Base-by-base conservation (phyloP, 1,140 invertebrate genomes). In the Schlechtendalia chinensis region DNA sequence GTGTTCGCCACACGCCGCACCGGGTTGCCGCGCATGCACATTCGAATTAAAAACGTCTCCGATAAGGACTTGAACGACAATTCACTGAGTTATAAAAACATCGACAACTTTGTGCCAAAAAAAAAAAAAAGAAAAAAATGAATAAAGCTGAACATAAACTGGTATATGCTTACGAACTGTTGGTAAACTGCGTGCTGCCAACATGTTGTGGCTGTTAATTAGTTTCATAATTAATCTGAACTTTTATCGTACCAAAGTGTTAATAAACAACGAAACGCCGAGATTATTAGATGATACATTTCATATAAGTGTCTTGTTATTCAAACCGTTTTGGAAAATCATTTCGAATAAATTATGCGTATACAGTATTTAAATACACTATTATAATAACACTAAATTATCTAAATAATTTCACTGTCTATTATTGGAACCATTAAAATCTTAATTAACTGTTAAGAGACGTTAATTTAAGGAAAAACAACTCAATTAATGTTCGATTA, bases 341-440 rank as follows among this genome's bases (percentile, higher is more conserved):
- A 19, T 63, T 63, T 63, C 32, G 4, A 67, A 67, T 67, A 39
- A 67, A 39, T 67, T 39, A 67, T 67, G 39, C 19, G 12, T 19
- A 39, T 19, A 4, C 14, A 39, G 12, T 39, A 22, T 22, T 4
- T 67, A 67, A 67, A 19, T 50, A 50, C 12, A 50, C 47, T 12
- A 8, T 14, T 8, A 50, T 50, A 50, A 6, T 39, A 39, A 4
- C 8, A 39, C 32, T 39, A 39, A 39, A 39, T 39, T 39, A 39
- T 39, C 3, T 39, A 39, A 63, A 29, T 65, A 16, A 27, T 65
- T 65, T 39, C 19, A 32, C 19, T 65, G 32, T 65, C 32, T 27
- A 65, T 29, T 32, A 65, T 29, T 65, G 39, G 32, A 69, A 47
- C 32, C 63, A 47, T 69, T 69, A 69, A 19, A 69, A 67, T 10